These are phyloP conservation scores for Tor tambroides DNA, from an alignment of 2,113 vertebrate species.

Conservation along the genomic window DNA sequence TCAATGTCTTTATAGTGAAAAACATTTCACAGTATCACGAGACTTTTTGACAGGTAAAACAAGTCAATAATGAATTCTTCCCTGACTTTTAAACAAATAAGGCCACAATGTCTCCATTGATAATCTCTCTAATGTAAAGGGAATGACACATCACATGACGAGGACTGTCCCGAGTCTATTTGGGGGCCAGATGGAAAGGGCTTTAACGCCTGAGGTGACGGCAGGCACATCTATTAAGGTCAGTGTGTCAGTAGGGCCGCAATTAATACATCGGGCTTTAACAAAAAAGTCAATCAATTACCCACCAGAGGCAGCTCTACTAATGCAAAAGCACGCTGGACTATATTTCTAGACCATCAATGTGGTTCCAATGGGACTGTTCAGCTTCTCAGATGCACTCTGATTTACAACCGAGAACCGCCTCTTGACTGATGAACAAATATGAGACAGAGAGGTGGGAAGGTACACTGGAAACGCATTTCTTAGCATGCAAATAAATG, in stretches of 20 bases:
- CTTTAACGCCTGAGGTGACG: constrained; percentile 70
- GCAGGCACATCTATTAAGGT: constrained; percentile 74
- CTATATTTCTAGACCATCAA: constrained; percentile 37
- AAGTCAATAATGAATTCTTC: constrained; percentile 33
- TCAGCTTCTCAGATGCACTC: neutral
- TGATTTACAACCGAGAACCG: constrained; percentile 11
- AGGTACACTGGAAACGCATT: constrained; percentile 32
- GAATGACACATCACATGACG: constrained; percentile 65
- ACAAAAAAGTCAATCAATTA: constrained; percentile 70
- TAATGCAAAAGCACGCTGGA: constrained; percentile 26
- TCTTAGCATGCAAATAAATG: constrained; percentile 61
- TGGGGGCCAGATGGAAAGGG: constrained; percentile 47
- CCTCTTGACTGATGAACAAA: constrained; percentile 6
- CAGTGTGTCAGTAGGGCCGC: constrained; percentile 75
- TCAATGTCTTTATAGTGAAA: neutral
- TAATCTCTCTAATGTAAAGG: constrained; percentile 53
- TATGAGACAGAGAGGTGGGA: constrained; percentile 43
- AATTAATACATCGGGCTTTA: constrained; percentile 67
- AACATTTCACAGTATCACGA: neutral
- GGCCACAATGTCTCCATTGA: constrained; percentile 42
- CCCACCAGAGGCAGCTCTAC: constrained; percentile 36
- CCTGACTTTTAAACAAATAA: constrained; percentile 21
- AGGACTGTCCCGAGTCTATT: constrained; percentile 3
- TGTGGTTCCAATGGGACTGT: neutral
- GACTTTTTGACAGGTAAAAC: neutral